Conservation (phyloP, 2,113 vertebrate species). For the Atherinomorus stipes region DNA sequence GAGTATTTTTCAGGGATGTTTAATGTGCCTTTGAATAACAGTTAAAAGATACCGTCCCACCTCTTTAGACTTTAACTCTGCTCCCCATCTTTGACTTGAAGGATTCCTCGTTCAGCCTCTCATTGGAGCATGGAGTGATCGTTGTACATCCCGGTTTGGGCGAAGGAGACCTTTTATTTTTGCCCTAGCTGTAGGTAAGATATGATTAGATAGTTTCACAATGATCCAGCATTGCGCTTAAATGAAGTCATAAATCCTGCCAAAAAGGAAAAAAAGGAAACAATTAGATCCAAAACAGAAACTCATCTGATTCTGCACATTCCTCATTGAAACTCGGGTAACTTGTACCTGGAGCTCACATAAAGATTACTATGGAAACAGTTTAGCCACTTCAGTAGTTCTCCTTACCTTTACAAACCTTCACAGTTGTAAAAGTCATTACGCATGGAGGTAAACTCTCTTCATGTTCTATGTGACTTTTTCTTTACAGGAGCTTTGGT, state of each 20-base stretch:
- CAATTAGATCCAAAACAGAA: too few species aligned
- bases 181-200: conserved; percentile 92
- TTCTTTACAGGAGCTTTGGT: conserved; percentile 86
- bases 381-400: background rate
- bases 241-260: background rate
- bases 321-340: too few species aligned
- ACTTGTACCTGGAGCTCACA: too few species aligned
- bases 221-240: background rate
- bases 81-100: conserved; percentile 66
- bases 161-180: conserved; percentile 96
- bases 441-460: background rate
- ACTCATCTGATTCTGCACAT: too few species aligned
- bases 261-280: too few species aligned
- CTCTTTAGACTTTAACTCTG: background rate
- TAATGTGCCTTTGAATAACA: background rate
- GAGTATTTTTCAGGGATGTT: conserved; percentile 38
- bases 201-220: background rate
- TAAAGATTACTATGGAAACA: too few species aligned
- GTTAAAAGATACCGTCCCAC: background rate
- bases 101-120: conserved; percentile 97
- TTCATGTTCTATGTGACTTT: too few species aligned
- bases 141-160: conserved; percentile 94
- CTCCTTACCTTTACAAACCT: background rate
- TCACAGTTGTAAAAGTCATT: background rate
- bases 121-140: conserved; percentile 96